These are phyloP conservation scores for Trichomycterus rosablanca DNA, from an alignment of 2,113 vertebrate species.

Conservation along the genomic window DNA sequence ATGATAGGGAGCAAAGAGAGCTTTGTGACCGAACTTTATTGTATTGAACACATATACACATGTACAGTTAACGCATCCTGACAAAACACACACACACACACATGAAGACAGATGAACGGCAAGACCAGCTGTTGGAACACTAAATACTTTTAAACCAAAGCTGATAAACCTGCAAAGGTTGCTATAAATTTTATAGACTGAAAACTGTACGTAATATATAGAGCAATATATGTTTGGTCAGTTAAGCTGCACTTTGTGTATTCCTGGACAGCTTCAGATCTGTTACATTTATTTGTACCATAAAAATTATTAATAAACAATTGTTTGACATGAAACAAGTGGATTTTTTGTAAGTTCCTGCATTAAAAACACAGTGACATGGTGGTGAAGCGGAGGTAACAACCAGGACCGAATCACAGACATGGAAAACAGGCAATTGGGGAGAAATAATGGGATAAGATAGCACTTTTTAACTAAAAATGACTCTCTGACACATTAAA, in stretches of 20 bases:
- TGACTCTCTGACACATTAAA: too few relatives aligned
- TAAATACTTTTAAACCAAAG: conserved; percentile 97
- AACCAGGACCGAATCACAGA: too few relatives aligned
- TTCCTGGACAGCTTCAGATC: conserved; percentile 95
- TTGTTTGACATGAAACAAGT: conserved; percentile 91
- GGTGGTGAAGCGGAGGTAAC: too few relatives aligned
- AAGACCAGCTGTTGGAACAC: conserved; percentile 57
- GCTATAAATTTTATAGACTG: conserved; percentile 81
- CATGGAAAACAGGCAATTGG: too few relatives aligned
- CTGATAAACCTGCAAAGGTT: conserved; percentile 91
- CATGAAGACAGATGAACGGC: background rate
- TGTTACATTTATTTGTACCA: conserved; percentile 99
- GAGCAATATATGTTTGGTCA: conserved; percentile 99
- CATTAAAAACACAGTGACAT: too few relatives aligned
- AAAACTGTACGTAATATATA: conserved; percentile 94
- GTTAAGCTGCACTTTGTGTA: conserved; percentile 99
- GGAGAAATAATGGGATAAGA: too few relatives aligned
- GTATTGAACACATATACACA: conserved; percentile 47
- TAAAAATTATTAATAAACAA: conserved; percentile 96
- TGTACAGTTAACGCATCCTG: too few relatives aligned
- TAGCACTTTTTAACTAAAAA: too few relatives aligned
- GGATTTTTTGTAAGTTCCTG: conserved; percentile 44
- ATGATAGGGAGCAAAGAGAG: conserved; percentile 48
- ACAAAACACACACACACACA: conserved; percentile 20
- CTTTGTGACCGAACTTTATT: conserved; percentile 53